phyloP scores from a whole-genome alignment of 2,113 vertebrate species.

The Phocoena phocoena region DNA sequence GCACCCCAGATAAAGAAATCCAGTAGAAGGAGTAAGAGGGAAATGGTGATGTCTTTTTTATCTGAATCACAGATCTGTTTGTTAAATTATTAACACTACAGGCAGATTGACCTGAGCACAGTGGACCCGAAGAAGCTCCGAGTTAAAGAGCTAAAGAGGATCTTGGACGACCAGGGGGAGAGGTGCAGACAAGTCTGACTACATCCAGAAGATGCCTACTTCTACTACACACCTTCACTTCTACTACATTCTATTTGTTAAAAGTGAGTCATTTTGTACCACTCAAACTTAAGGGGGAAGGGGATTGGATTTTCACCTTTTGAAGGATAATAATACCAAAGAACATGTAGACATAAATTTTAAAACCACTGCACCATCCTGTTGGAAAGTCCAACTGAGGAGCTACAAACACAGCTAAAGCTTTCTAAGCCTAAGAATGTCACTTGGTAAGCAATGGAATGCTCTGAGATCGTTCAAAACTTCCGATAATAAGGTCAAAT shows the following conservation, averaged over 20 bases:
- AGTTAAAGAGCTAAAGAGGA: constrained; percentile 96
- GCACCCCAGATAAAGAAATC: neutral
- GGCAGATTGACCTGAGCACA: constrained; percentile 94
- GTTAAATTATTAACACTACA: constrained; percentile 73
- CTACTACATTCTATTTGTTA: neutral
- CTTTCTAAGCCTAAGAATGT: neutral
- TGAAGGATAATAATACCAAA: neutral
- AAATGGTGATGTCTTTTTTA: neutral
- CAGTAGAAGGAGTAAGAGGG: neutral
- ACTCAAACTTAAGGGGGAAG: neutral
- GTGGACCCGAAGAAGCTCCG: constrained; percentile 96
- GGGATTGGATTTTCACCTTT: neutral
- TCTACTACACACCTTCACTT: neutral
- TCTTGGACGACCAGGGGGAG: constrained; percentile 97
- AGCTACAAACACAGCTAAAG: neutral
- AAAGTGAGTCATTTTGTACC: neutral
- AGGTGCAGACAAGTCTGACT: constrained; percentile 96
- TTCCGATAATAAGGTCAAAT: neutral
- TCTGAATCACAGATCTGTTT: neutral
- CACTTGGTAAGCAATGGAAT: neutral
- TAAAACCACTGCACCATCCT: neutral
- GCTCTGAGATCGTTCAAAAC: neutral
- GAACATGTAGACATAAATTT: neutral
- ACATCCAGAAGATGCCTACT: constrained; percentile 95
- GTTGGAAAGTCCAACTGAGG: neutral